Conservation (phyloP, 2,113 vertebrate genomes). For the Heterocephalus glaber region DNA sequence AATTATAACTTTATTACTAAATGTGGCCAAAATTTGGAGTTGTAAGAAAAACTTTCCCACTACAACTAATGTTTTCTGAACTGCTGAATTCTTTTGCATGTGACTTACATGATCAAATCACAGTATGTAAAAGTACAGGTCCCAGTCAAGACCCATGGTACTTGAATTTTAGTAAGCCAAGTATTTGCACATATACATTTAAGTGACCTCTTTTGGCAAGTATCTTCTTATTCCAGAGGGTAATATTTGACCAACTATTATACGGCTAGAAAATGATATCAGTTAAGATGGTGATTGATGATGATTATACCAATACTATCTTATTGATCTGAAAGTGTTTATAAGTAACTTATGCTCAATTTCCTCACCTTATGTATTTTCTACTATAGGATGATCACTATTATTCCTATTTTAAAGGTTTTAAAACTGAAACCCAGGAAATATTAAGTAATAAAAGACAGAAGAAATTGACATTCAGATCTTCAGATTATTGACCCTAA, state of each 20-base stretch:
- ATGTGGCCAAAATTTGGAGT: neutral
- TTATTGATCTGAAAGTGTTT: neutral
- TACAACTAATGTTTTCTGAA: neutral
- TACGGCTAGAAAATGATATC: neutral
- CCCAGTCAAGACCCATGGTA: neutral
- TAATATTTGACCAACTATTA: neutral
- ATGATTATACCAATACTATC: neutral
- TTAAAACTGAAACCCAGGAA: neutral
- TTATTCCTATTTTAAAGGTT: neutral
- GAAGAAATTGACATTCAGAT: conserved; percentile 1
- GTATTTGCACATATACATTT: neutral
- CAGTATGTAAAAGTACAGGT: neutral
- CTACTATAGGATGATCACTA: neutral
- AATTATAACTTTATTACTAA: neutral
- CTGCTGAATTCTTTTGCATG: neutral
- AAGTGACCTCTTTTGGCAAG: neutral
- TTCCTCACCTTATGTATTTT: neutral
- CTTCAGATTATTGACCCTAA: neutral
- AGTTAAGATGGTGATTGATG: neutral
- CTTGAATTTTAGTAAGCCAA: neutral
- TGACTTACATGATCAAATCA: neutral
- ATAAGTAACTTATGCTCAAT: neutral
- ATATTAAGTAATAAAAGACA: neutral
- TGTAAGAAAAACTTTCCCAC: neutral
- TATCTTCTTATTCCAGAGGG: neutral